Percentiles rank a stretch among this genome's conserved stretches.
phyloP scores from a whole-genome alignment of 2,797 vertebrate species.

The Poeciliopsis infans region DNA sequence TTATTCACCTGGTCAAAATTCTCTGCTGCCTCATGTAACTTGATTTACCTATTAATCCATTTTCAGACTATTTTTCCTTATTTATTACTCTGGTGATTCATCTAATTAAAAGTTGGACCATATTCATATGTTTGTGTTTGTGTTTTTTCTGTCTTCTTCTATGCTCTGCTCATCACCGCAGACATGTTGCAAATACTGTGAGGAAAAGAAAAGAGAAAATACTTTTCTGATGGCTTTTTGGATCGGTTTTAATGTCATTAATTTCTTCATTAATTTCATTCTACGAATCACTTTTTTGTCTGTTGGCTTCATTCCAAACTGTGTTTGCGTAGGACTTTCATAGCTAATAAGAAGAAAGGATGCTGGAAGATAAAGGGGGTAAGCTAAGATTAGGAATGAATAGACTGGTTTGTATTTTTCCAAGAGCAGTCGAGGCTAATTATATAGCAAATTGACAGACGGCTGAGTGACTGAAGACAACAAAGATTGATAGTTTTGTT shows the following conservation, averaged over 20 bases:
- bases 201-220: conserved; percentile 1
- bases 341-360: conserved; percentile 60
- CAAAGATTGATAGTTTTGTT: conserved; percentile 46
- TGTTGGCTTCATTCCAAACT: conserved; percentile 63
- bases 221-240: conserved; percentile 23
- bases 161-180: conserved; percentile 6
- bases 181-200: neutral
- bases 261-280: conserved; percentile 53
- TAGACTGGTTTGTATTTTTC: conserved; percentile 47
- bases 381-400: conserved; percentile 57
- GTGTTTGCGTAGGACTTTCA: conserved; percentile 61
- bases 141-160: neutral
- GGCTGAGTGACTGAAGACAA: conserved; percentile 27
- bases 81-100: conserved; percentile 2
- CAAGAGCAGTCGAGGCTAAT: conserved; percentile 48
- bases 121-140: neutral
- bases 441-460: conserved; percentile 39
- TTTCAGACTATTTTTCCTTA: neutral
- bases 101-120: neutral
- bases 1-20: conserved; percentile 38
- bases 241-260: conserved; percentile 47
- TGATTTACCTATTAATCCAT: conserved; percentile 1
- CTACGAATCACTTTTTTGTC: conserved; percentile 44
- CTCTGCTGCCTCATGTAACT: conserved; percentile 28
- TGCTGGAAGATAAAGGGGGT: conserved; percentile 45